Conservation (phyloP, 1,140 invertebrate genomes). For the Rhynchophorus ferrugineus region DNA sequence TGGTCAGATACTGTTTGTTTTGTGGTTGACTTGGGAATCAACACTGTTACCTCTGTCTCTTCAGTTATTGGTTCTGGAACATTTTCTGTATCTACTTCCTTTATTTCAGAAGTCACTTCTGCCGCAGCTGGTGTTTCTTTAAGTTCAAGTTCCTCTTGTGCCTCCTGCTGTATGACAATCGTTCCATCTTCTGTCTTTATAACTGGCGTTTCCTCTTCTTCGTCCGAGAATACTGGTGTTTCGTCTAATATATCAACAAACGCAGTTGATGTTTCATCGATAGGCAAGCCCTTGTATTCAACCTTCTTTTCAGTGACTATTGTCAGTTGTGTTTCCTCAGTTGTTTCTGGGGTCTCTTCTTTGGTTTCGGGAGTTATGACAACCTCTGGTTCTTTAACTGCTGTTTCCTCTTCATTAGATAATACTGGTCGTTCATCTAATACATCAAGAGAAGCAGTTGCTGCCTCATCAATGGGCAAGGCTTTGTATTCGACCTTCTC, state of each 20-base stretch:
- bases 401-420: constrained; percentile 25
- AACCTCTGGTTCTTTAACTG: not conserved
- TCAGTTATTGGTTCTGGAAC: not conserved
- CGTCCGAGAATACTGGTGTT: constrained; percentile 28
- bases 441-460: constrained; percentile 41
- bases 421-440: constrained; percentile 45
- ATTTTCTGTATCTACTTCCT: not conserved
- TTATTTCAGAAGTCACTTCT: not conserved
- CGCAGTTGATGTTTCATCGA: constrained; percentile 42
- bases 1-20: not conserved
- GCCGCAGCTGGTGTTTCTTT: not conserved
- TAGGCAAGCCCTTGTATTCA: constrained; percentile 41
- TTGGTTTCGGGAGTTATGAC: not conserved
- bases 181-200: too few relatives aligned
- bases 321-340: not conserved
- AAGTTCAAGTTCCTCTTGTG: not conserved
- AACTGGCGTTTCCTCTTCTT: constrained; percentile 16
- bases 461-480: constrained; percentile 43
- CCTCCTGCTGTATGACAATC: too few relatives aligned
- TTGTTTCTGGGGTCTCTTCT: not conserved
- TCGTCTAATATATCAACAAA: constrained; percentile 46
- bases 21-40: too few relatives aligned
- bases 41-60: not conserved
- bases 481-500: constrained; percentile 34
- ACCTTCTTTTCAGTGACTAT: constrained; percentile 1